Evolutionary conservation across 2,888 invertebrate species (phyloP).

Genomic region (Nebria brevicollis): DNA sequence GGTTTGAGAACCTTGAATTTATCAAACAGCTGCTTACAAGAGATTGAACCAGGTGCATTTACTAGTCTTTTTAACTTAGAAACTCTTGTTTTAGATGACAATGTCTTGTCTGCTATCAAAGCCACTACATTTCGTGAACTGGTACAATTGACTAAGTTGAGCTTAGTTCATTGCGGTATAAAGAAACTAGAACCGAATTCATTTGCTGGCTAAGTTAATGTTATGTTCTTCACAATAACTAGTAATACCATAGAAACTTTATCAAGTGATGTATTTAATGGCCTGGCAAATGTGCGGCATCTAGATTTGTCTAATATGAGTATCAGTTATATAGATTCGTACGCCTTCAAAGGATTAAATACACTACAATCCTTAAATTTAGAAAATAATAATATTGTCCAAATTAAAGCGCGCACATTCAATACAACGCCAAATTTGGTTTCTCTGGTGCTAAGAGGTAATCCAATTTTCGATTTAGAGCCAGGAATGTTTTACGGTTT

Average conservation of each 20-base stretch:
- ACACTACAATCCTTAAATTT: conserved; percentile 16
- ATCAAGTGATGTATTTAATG: conserved; percentile 3
- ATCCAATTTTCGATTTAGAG: not conserved
- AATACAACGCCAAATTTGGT: not conserved
- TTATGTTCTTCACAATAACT: not conserved
- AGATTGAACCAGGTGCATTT: not conserved
- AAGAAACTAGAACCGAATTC: too few species aligned
- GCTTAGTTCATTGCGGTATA: not conserved
- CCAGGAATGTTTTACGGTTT: not conserved
- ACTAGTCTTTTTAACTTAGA: not conserved
- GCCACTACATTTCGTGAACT: conserved; percentile 20
- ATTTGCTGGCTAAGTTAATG: not conserved
- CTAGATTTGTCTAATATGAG: too few species aligned
- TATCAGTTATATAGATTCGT: too few species aligned
- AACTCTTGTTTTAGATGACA: not conserved
- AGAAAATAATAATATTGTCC: conserved; percentile 13
- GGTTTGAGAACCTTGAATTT: too few species aligned
- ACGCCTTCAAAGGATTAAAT: too few species aligned
- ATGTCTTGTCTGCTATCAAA: not conserved
- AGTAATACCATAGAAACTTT: not conserved
- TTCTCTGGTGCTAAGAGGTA: conserved; percentile 10
- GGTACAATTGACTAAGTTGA: not conserved
- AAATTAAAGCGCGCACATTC: not conserved
- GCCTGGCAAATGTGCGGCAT: too few species aligned
- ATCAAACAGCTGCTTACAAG: too few species aligned